Percentiles rank a stretch among this genome's conserved stretches.
phyloP scores from a whole-genome alignment of 92 coral and sea anemone genomes.

The Paramuricea clavata region DNA sequence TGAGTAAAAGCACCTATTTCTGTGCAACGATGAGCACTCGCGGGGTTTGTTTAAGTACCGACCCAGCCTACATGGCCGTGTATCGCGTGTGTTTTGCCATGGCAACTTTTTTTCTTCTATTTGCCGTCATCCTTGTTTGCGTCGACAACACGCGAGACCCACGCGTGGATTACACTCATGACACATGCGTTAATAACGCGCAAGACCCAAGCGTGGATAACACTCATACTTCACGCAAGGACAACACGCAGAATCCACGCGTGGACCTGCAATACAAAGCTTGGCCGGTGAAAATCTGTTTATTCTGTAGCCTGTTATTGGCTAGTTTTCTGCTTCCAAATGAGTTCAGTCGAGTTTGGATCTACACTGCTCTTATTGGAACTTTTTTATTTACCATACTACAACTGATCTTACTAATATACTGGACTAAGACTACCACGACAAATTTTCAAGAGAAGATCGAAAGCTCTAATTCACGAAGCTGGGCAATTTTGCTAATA shows the following conservation, averaged over 20 bases:
- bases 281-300: constrained; percentile 91
- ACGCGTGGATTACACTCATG: constrained; percentile 82
- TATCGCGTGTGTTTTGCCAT: constrained; percentile 94
- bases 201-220: constrained; percentile 85
- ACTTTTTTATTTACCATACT: constrained; percentile 84
- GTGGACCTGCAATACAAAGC: constrained; percentile 86
- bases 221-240: constrained; percentile 80
- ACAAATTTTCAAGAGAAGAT: constrained; percentile 72
- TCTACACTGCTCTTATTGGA: constrained; percentile 84
- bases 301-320: constrained; percentile 86
- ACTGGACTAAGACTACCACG: constrained; percentile 78
- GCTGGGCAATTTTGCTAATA: constrained; percentile 71
- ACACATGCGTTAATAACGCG: constrained; percentile 77
- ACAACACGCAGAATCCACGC: constrained; percentile 85
- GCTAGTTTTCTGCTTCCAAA: constrained; percentile 91
- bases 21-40: constrained; percentile 79
- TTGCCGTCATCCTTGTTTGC: constrained; percentile 81
- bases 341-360: constrained; percentile 90
- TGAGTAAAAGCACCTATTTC: constrained; percentile 81
- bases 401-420: constrained; percentile 83
- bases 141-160: constrained; percentile 76
- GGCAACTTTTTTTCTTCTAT: constrained; percentile 94
- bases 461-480: constrained; percentile 71
- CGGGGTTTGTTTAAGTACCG: constrained; percentile 93
- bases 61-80: constrained; percentile 96